Evolutionary conservation across 2,113 vertebrate genomes (phyloP).

Genomic region (Myxocyprinus asiaticus): DNA sequence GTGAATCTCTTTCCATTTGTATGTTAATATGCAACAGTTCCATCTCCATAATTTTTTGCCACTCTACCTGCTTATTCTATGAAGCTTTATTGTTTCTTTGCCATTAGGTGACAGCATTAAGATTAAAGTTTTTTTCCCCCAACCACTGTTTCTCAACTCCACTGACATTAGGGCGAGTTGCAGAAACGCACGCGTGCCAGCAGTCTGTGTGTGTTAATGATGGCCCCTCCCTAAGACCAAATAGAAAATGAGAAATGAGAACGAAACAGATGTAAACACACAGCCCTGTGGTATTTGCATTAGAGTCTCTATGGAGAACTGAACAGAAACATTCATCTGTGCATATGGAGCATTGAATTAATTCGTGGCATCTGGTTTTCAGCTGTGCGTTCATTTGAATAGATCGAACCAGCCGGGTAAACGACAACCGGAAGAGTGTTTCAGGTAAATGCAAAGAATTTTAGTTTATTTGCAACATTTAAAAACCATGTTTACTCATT

Average conservation of each 20-base stretch:
- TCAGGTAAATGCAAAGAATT: not conserved
- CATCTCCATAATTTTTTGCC: too few species aligned
- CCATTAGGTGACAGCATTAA: constrained; percentile 36
- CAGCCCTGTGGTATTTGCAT: not conserved
- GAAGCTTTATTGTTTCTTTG: not conserved
- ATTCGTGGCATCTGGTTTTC: not conserved
- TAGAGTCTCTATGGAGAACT: constrained; percentile 8
- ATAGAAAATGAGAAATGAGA: not conserved
- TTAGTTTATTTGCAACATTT: not conserved
- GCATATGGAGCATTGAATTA: not conserved
- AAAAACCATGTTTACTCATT: not conserved
- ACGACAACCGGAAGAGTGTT: not conserved
- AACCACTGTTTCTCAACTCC: too few species aligned
- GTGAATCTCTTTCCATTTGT: too few species aligned
- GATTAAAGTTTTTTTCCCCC: not conserved
- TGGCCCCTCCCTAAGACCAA: constrained; percentile 1
- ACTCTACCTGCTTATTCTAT: not conserved
- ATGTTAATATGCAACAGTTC: too few species aligned
- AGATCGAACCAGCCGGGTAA: not conserved
- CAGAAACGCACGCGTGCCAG: not conserved
- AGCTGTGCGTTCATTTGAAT: not conserved
- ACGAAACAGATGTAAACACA: not conserved
- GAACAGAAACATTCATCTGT: not conserved
- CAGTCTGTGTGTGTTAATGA: not conserved
- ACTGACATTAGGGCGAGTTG: too few species aligned